Percentiles rank a stretch among this genome's conserved stretches.
Evolutionary conservation across 2,888 invertebrate genomes (phyloP).

Genomic region (Nowickia ferox): DNA sequence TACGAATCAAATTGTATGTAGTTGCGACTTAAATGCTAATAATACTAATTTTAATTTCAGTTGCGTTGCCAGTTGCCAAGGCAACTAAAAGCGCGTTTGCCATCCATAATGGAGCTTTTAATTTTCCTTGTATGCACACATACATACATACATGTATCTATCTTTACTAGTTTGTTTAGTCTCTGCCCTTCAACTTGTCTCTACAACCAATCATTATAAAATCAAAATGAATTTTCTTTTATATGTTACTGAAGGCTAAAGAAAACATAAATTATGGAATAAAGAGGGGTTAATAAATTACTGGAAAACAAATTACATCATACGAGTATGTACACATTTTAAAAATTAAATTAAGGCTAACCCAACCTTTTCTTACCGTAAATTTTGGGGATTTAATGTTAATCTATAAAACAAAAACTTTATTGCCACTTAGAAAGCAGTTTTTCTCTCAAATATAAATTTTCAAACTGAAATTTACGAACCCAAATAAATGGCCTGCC

Average conservation of each 20-base stretch:
- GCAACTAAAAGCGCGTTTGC: too few relatives aligned
- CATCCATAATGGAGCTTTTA: too few relatives aligned
- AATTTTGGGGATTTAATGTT: not conserved
- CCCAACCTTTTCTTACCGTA: not conserved
- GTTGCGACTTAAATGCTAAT: too few relatives aligned
- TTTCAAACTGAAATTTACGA: not conserved
- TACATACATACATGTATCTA: too few relatives aligned
- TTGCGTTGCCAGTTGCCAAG: too few relatives aligned
- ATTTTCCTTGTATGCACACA: too few relatives aligned
- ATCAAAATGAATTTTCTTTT: slow-evolving; percentile 9
- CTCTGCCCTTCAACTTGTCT: not conserved
- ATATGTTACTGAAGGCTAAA: slow-evolving; percentile 17
- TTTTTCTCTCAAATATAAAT: not conserved
- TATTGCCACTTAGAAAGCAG: not conserved
- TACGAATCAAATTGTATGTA: too few relatives aligned
- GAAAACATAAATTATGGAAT: slow-evolving; percentile 1
- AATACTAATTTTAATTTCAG: too few relatives aligned
- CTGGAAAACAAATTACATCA: not conserved
- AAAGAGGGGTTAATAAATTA: not conserved
- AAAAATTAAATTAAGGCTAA: not conserved
- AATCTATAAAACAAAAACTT: not conserved
- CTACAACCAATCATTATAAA: slow-evolving; percentile 11
- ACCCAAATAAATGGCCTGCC: not conserved
- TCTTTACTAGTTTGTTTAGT: not conserved
- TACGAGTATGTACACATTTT: not conserved